A percentile compares a stretch with the other conserved stretches of the same genome.
phyloP scores from a whole-genome alignment of 2,113 vertebrate genomes.

The Oreamnos americanus region DNA sequence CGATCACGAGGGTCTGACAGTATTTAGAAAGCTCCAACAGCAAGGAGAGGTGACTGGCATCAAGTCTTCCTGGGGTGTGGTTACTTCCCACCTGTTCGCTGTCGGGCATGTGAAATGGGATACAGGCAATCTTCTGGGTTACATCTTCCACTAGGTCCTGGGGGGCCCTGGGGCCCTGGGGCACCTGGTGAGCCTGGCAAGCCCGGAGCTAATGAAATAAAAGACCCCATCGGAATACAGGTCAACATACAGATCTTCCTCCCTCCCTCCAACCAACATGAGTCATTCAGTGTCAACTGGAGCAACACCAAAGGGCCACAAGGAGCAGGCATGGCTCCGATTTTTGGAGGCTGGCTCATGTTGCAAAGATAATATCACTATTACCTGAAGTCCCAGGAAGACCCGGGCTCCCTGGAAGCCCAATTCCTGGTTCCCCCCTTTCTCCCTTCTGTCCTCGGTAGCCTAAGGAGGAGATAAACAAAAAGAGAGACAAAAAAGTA shows the following conservation, averaged over 20 bases:
- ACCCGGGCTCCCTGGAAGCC: slow-evolving; percentile 90
- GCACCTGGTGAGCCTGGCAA: slow-evolving; percentile 80
- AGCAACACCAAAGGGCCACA: not conserved
- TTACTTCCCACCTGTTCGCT: slow-evolving; percentile 76
- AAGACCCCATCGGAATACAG: slow-evolving; percentile 55
- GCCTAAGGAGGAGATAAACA: slow-evolving; percentile 82
- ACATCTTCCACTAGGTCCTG: slow-evolving; percentile 88
- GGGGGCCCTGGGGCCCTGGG: slow-evolving; percentile 85
- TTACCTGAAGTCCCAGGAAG: slow-evolving; percentile 91
- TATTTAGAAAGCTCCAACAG: not conserved
- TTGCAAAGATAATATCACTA: not conserved
- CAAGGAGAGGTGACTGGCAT: slow-evolving; percentile 46
- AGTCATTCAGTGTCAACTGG: not conserved
- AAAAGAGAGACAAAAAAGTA: slow-evolving; percentile 67
- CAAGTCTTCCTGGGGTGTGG: not conserved
- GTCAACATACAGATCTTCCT: not conserved
- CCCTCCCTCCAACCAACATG: not conserved
- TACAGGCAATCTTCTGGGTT: slow-evolving; percentile 88
- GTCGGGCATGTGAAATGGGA: slow-evolving; percentile 75
- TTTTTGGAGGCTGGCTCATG: not conserved
- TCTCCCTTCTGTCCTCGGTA: slow-evolving; percentile 98
- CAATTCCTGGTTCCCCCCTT: slow-evolving; percentile 94
- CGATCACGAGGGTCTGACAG: slow-evolving; percentile 17
- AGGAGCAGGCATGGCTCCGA: not conserved
- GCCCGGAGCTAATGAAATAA: slow-evolving; percentile 83